These are phyloP conservation scores for Panulirus ornatus DNA, from an alignment of 1,140 invertebrate species.

Conservation along the genomic window DNA sequence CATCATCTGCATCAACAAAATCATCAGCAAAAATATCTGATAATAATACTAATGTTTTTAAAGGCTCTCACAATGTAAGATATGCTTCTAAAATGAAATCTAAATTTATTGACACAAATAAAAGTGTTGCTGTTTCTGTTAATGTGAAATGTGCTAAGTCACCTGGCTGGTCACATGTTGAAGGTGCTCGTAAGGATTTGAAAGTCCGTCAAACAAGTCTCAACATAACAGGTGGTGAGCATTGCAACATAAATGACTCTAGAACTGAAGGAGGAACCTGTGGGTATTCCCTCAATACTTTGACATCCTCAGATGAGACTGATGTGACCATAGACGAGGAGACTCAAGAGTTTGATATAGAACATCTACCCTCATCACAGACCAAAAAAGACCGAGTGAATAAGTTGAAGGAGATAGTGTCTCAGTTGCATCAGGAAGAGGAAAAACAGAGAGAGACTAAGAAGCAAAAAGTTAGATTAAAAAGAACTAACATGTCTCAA, in stretches of 20 bases:
- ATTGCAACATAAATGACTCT: slow-evolving; percentile 21
- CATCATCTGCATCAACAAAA: background rate
- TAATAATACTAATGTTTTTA: background rate
- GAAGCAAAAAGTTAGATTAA: background rate
- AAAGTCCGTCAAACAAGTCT: slow-evolving; percentile 27
- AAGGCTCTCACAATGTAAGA: slow-evolving; percentile 1
- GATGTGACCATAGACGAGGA: slow-evolving; percentile 46
- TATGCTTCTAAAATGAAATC: slow-evolving; percentile 38
- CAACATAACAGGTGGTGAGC: slow-evolving; percentile 56
- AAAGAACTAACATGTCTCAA: background rate
- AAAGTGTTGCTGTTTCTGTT: slow-evolving; percentile 5
- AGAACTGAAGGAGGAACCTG: slow-evolving; percentile 12
- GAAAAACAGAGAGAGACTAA: background rate
- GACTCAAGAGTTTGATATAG: slow-evolving; percentile 53
- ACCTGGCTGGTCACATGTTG: slow-evolving; percentile 63
- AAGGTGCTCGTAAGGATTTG: slow-evolving; percentile 51
- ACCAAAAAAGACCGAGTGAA: slow-evolving; percentile 30
- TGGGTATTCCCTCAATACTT: background rate
- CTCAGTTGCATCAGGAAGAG: slow-evolving; percentile 5
- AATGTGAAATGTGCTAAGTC: slow-evolving; percentile 53
- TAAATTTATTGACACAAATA: slow-evolving; percentile 20
- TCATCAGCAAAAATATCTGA: background rate
- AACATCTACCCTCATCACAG: slow-evolving; percentile 44
- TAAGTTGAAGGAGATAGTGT: slow-evolving; percentile 42
- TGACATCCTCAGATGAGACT: slow-evolving; percentile 22